These are phyloP conservation scores for Chamaedrilus cognettii DNA, from an alignment of 2,888 invertebrate species.

Conservation along the genomic window DNA sequence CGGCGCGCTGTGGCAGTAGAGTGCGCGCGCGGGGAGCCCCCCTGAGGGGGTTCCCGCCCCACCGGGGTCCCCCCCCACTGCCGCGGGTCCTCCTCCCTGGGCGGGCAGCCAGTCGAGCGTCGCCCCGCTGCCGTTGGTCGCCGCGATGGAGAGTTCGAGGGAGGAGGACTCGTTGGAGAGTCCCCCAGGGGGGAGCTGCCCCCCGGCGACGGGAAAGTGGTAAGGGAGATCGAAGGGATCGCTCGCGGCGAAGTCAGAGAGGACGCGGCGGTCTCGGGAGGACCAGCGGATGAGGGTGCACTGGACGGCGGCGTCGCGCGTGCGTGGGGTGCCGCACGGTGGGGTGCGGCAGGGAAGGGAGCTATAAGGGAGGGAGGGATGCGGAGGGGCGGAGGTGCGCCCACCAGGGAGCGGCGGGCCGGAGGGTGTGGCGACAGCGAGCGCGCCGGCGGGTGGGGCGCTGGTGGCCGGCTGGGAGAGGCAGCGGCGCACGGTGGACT, in stretches of 20 bases:
- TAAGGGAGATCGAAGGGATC: neutral
- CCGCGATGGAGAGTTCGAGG: constrained; percentile 2
- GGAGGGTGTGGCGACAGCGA: neutral
- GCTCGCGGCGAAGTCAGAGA: neutral
- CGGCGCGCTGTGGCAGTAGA: constrained; percentile 1
- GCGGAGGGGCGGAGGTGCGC: neutral
- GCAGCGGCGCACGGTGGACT: neutral
- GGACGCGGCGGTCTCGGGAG: neutral
- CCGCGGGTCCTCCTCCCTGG: neutral
- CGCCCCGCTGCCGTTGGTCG: constrained; percentile 4
- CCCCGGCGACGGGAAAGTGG: neutral
- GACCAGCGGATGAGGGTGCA: constrained; percentile 5
- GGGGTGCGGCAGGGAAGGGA: neutral
- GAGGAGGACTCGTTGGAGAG: constrained; percentile 1
- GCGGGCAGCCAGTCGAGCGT: neutral
- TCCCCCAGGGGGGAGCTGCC: neutral
- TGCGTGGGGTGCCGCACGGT: neutral
- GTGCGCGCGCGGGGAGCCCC: neutral
- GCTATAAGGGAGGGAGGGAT: neutral
- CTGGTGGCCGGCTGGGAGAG: neutral
- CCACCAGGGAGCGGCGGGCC: neutral
- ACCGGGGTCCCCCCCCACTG: neutral
- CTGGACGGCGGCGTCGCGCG: constrained; percentile 3
- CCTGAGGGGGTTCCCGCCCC: neutral
- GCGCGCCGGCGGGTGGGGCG: neutral